These are phyloP conservation scores for Meghimatium bilineatum DNA, from an alignment of 2,888 invertebrate species.

Conservation along the genomic window DNA sequence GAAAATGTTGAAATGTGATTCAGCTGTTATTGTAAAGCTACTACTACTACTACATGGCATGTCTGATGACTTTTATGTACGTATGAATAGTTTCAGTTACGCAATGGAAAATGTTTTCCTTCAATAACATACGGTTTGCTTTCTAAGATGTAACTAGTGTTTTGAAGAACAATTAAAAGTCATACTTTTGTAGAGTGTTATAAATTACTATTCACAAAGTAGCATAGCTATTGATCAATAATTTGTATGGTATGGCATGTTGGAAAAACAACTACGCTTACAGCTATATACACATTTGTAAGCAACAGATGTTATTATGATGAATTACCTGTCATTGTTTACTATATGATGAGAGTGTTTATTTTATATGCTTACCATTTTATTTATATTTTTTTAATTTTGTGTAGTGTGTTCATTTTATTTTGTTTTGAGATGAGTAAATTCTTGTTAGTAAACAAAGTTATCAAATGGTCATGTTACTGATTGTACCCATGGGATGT, in stretches of 20 bases:
- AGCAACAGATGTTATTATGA: constrained; percentile 2
- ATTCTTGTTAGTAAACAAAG: neutral
- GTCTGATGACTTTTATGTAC: neutral
- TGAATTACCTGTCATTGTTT: neutral
- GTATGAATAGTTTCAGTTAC: neutral
- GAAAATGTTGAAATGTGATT: too few relatives aligned
- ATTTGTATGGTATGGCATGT: constrained; percentile 4
- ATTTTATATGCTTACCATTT: neutral
- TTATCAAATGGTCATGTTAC: neutral
- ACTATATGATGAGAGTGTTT: neutral
- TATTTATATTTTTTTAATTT: neutral
- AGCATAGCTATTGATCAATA: neutral
- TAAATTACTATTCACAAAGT: neutral
- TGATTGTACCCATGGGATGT: neutral
- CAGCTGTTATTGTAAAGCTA: too few relatives aligned
- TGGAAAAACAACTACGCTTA: too few relatives aligned
- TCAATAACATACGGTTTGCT: neutral
- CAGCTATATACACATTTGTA: neutral
- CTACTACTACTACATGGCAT: too few relatives aligned
- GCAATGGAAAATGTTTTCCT: neutral
- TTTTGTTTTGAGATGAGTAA: neutral
- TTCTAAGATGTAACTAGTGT: neutral
- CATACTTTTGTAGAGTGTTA: neutral
- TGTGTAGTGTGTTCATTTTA: neutral
- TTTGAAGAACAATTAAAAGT: neutral